Base-by-base conservation (phyloP, 1,140 invertebrate species). In the Mamestra configurata region DNA sequence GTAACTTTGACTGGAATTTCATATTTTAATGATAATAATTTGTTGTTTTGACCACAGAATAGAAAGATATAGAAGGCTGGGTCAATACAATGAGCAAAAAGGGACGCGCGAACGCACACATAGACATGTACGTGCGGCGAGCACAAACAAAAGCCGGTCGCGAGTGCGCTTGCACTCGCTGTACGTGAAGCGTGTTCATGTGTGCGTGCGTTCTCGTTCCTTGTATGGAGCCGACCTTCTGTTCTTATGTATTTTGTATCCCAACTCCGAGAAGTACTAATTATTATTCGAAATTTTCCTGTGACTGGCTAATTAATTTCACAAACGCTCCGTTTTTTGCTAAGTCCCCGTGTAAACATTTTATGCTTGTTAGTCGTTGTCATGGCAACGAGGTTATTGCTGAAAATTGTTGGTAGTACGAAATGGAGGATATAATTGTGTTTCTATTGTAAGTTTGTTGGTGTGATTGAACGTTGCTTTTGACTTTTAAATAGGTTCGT, bases 281-380 rank as follows among this genome's bases (percentile, higher is more conserved):
- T 71, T 71, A 24, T 71, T 53, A 53, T 49, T 70, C 22, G 40
- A 70, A 66, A 70, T 27, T 43, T 70, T 70, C 66, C 40, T 49
- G 40, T 49, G 66, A 70, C 11, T 70, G 13, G 20, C 40, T 70
- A 70, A 70, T 70, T 70, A 70, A 70, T 70, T 49, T 27, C 20
- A 18, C 35, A 66, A 66, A 66, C n/a, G 61, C 5, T 20, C 4
- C 35, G 61, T 66, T 66, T 66, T 64, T 66, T 66, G 35, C 35
- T 22, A 6, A 20, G 18, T 40, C 11, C 61, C 20, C 66, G 37
- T 70, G 66, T 70, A 43, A 70, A 70, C 43, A 70, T 49, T 68
- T 31, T 24, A 11, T 70, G 66, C 40, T 70, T 70, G 66, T 70
- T 70, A 70, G 10, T 4, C 40, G 66, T 70, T 49, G 40, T 27